Conservation (phyloP, 2,113 vertebrate genomes). For the Pangasianodon gigas region DNA sequence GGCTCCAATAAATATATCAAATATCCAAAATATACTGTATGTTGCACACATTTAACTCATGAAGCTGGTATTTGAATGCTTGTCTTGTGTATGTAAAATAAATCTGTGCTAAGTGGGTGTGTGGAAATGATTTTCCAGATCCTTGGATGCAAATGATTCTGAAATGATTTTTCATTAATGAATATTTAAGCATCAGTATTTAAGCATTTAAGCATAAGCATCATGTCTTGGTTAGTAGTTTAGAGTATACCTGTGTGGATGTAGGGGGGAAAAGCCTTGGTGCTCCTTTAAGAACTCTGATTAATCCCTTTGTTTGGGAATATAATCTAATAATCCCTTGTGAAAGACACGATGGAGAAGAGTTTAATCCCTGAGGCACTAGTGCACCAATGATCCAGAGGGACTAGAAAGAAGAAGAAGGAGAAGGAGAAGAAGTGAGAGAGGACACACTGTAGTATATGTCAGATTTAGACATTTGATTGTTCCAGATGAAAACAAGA, state of each 20-base stretch:
- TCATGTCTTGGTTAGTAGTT: not conserved
- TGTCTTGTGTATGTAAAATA: no score
- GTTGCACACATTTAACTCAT: no score
- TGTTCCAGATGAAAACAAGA: not conserved
- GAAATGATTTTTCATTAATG: no score
- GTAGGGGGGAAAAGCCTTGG: not conserved
- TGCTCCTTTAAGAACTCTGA: not conserved
- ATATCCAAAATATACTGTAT: no score
- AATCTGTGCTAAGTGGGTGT: not conserved
- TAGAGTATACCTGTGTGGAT: not conserved
- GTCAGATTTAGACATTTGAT: not conserved
- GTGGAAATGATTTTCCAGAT: not conserved
- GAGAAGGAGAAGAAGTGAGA: no score
- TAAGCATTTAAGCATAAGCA: no score
- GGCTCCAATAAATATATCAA: no score
- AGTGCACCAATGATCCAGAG: not conserved
- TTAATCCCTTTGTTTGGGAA: not conserved
- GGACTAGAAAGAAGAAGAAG: not conserved
- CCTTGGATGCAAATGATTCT: no score
- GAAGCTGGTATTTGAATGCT: no score
- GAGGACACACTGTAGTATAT: not conserved
- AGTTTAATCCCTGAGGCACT: not conserved
- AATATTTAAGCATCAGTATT: no score
- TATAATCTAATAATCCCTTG: constrained; percentile 18
- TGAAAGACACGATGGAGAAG: not conserved